phyloP scores from a whole-genome alignment of 1,140 invertebrate genomes.

The Aleiodes sp. region DNA sequence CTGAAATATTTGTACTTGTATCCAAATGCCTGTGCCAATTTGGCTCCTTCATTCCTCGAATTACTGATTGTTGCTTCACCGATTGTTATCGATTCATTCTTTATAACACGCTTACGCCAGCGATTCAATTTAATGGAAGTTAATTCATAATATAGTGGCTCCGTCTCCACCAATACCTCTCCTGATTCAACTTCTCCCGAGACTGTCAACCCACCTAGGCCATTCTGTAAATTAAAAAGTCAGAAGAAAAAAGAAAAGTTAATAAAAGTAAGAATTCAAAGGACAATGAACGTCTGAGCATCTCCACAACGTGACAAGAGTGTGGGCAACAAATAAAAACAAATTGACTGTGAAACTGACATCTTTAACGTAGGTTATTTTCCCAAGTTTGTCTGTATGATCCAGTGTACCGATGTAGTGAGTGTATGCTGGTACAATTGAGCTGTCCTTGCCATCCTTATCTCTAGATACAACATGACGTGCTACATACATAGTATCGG shows the following conservation, averaged over 20 bases:
- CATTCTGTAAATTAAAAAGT: slow-evolving; percentile 57
- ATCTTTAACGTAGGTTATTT: slow-evolving; percentile 73
- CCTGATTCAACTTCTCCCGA: slow-evolving; percentile 82
- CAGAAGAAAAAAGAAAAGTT: neutral
- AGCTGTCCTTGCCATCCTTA: slow-evolving; percentile 39
- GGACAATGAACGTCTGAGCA: neutral
- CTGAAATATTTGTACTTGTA: slow-evolving; percentile 76
- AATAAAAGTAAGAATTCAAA: slow-evolving; percentile 9
- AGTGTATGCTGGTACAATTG: slow-evolving; percentile 51
- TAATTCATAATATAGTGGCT: slow-evolving; percentile 80
- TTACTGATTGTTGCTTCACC: slow-evolving; percentile 74
- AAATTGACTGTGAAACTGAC: slow-evolving; percentile 45
- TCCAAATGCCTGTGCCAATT: slow-evolving; percentile 75
- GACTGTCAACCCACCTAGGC: slow-evolving; percentile 69
- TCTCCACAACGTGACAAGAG: too few species aligned
- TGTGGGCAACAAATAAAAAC: slow-evolving; percentile 13
- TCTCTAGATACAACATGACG: slow-evolving; percentile 49
- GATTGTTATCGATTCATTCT: slow-evolving; percentile 67
- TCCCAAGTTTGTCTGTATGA: slow-evolving; percentile 71
- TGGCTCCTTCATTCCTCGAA: slow-evolving; percentile 62
- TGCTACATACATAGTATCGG: slow-evolving; percentile 67
- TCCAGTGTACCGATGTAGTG: slow-evolving; percentile 77
- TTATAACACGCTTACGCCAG: slow-evolving; percentile 65
- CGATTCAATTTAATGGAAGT: slow-evolving; percentile 72
- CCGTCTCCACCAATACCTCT: slow-evolving; percentile 80